Evolutionary conservation across 2,113 vertebrate species (phyloP).

Genomic region (Spilogale gracilis): DNA sequence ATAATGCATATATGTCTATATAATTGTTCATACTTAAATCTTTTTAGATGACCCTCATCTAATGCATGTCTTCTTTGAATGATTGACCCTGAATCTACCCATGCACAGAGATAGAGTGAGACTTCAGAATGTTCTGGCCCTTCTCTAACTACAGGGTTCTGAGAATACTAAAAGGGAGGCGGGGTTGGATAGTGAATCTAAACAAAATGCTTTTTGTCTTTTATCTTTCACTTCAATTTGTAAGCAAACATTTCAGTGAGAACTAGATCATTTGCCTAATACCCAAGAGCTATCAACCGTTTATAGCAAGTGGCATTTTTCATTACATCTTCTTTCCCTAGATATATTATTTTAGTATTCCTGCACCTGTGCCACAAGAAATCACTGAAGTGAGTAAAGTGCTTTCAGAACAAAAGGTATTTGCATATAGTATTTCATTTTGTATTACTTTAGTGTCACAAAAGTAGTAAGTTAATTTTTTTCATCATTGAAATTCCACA

Average conservation of each 20-base stretch:
- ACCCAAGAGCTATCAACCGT: not conserved
- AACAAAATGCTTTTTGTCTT: not conserved
- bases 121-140: not conserved
- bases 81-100: not conserved
- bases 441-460: not conserved
- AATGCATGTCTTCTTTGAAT: not conserved
- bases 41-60: not conserved
- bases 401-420: not conserved
- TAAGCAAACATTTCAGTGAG: not conserved
- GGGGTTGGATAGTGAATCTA: not conserved
- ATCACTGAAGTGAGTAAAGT: not conserved
- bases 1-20: not conserved
- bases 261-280: not conserved
- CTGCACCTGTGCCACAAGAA: not conserved
- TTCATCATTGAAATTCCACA: not conserved
- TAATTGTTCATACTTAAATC: not conserved
- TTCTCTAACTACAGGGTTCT: not conserved
- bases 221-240: not conserved
- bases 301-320: not conserved
- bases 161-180: not conserved
- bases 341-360: not conserved
- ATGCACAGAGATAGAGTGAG: accelerated
- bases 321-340: not conserved
- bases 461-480: not conserved
- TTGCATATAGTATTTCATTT: not conserved